A percentile compares a stretch with the other conserved stretches of the same genome.
Conservation (phyloP, 2,888 invertebrate species). For the Cataglyphis altisquamis region DNA sequence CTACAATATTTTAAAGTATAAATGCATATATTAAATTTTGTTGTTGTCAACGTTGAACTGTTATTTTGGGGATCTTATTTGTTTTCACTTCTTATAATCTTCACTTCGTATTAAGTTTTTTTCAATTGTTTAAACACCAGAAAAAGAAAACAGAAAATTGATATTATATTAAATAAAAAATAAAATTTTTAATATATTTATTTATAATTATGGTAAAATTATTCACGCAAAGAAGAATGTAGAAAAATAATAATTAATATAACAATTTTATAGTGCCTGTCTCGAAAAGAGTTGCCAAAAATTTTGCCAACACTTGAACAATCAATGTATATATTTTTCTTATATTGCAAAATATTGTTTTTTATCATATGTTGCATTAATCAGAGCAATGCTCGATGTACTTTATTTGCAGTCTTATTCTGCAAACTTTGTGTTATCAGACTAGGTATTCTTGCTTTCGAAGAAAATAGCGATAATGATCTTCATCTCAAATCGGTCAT, state of each 20-base stretch:
- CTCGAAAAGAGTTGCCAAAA: neutral
- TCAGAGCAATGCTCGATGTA: neutral
- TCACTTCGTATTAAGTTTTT: too few species aligned
- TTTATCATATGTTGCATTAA: neutral
- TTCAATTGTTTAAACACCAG: too few species aligned
- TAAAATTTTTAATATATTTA: too few species aligned
- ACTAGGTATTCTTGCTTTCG: neutral
- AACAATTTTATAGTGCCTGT: neutral
- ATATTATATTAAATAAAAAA: too few species aligned
- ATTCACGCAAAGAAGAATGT: too few species aligned
- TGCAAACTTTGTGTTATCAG: constrained; percentile 18
- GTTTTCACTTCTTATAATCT: too few species aligned
- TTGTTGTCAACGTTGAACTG: too few species aligned
- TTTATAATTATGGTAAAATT: too few species aligned
- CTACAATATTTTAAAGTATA: too few species aligned
- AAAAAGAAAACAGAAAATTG: too few species aligned
- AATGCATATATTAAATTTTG: too few species aligned
- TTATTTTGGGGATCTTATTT: too few species aligned
- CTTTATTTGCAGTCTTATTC: neutral
- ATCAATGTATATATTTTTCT: neutral
- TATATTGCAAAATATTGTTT: neutral
- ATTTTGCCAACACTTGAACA: neutral
- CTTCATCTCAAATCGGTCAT: neutral
- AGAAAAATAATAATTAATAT: neutral
- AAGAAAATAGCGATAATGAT: neutral